Base-by-base conservation (phyloP, 64 coral and sea anemone genomes). In the Cladopsammia gracilis region DNA sequence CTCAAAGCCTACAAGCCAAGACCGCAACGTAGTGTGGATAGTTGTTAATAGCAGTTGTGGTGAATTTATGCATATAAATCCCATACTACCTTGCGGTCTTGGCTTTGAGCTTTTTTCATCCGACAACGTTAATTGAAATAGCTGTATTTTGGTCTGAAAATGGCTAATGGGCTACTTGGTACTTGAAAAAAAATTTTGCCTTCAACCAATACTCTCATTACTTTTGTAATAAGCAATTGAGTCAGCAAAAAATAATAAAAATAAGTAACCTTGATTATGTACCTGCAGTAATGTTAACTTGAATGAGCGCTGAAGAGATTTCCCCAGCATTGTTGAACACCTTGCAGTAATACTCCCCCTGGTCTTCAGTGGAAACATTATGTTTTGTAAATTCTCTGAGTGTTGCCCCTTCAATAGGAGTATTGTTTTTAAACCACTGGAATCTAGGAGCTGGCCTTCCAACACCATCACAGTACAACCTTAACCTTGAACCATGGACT, bases 381-480 rank as follows among this genome's bases (percentile, higher is more conserved):
- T 58, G 51, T 78, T 75, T 96, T 58, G 64, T 83, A 1, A 93
- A 92, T 70, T 90, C 88, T 48, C 91, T 86, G 5, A 70, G 13
- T 44, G 76, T 89, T 24, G 91, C 89, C 3, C 89, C 94, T 50
- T 14, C 66, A 10, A 99, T 70, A 14, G 76, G 89, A 18, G 7
- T 22, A 16, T 81, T 82, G 72, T 96, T 87, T 79, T 96, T 96
- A 34, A 81, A 94, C 97, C 94, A 99, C 71, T 99, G 94, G 52
- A 83, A 99, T 19, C 46, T 87, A 12, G 94, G 97, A 7, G 94
- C 94, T 60, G 97, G 94, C 4, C 93, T 89, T 3, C 97, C 94
- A 19, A 90, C 94, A n/a, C 87, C 94, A 82, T 99, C 97, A 94
- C 97, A 99, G 46, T 93, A 99, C 24, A 99, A 78, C 12, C 70